Evolutionary conservation across 2,888 invertebrate genomes (phyloP).

Genomic region (Ophraella communa): DNA sequence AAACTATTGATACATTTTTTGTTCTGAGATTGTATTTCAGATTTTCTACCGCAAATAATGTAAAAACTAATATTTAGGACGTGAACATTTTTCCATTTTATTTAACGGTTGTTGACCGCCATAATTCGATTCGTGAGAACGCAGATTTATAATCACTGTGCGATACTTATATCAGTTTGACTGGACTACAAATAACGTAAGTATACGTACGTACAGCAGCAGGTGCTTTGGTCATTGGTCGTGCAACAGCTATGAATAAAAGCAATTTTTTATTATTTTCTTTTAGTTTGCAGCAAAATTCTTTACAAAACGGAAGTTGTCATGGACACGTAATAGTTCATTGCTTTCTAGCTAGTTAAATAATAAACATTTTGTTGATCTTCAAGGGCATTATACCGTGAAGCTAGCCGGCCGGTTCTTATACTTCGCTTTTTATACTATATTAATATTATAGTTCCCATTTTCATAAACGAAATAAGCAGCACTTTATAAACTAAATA

Average conservation of each 20-base stretch:
- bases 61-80: neutral
- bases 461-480: too few relatives aligned
- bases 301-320: conserved; percentile 24
- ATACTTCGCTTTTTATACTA: neutral
- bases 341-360: conserved; percentile 17
- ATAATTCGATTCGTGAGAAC: neutral
- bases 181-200: neutral
- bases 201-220: neutral
- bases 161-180: neutral
- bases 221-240: conserved; percentile 19
- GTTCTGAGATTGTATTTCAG: too few relatives aligned
- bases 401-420: conserved; percentile 2
- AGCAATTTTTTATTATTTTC: neutral
- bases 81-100: neutral
- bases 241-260: conserved; percentile 9
- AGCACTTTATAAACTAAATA: too few relatives aligned
- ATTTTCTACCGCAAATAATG: too few relatives aligned
- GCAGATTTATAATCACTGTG: too few relatives aligned
- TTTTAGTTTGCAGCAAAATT: conserved; percentile 3
- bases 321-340: conserved; percentile 26
- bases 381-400: conserved; percentile 11
- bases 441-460: neutral
- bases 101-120: neutral
- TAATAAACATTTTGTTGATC: conserved; percentile 20
- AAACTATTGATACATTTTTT: too few relatives aligned